Evolutionary conservation across 92 coral and sea anemone species (phyloP).

Genomic region (Epizoanthus scotinus): DNA sequence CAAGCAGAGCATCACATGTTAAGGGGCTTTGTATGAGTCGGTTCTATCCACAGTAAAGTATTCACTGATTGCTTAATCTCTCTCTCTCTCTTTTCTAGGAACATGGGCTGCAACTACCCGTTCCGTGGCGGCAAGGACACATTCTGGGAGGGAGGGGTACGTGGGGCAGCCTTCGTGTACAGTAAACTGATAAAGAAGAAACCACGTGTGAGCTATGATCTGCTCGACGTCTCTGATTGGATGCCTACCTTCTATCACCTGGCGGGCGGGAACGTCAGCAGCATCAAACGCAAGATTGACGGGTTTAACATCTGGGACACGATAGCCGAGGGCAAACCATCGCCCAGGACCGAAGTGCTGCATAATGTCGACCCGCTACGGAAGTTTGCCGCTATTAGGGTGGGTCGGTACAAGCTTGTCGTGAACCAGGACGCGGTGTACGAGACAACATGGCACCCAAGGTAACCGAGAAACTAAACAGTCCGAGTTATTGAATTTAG

Average conservation of each 20-base stretch:
- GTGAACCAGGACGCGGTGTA: conserved; percentile 87
- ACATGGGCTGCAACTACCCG: conserved; percentile 96
- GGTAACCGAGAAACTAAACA: conserved; percentile 36
- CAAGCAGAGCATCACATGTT: background rate
- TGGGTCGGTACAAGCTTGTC: conserved; percentile 78
- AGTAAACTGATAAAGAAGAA: conserved; percentile 81
- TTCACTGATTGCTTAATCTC: background rate
- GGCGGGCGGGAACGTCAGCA: conserved; percentile 92
- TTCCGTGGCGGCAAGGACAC: conserved; percentile 95
- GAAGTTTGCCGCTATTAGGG: conserved; percentile 88
- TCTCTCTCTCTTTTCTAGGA: conserved; percentile 53
- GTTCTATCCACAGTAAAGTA: no score
- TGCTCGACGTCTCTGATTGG: conserved; percentile 98
- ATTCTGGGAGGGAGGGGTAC: conserved; percentile 99
- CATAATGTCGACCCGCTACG: conserved; percentile 95
- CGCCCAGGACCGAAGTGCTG: conserved; percentile 87
- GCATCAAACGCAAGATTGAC: conserved; percentile 72
- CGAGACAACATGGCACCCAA: conserved; percentile 82
- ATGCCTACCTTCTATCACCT: conserved; percentile 95
- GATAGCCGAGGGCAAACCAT: conserved; percentile 69
- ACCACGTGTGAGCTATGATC: conserved; percentile 83
- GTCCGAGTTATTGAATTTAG: background rate
- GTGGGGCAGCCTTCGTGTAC: conserved; percentile 95
- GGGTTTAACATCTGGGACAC: conserved; percentile 95
- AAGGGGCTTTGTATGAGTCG: background rate